These are phyloP conservation scores for Himalopsyche japonica DNA, from an alignment of 2,888 invertebrate genomes.

Conservation along the genomic window DNA sequence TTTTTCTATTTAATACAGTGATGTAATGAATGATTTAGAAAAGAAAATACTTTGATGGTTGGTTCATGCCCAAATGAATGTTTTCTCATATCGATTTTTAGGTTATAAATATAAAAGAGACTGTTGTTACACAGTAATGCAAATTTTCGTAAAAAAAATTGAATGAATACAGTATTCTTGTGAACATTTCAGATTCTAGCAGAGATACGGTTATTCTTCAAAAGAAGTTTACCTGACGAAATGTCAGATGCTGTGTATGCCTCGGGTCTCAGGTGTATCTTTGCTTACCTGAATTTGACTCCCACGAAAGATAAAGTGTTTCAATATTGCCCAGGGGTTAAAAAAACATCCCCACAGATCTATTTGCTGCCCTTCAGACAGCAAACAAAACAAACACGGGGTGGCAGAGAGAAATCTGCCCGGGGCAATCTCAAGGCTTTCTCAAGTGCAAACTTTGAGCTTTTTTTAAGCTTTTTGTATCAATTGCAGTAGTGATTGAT, in stretches of 20 bases:
- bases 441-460: background rate
- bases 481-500: background rate
- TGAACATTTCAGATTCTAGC: no score
- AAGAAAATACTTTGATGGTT: no score
- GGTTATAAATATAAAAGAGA: no score
- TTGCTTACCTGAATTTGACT: background rate
- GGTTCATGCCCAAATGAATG: no score
- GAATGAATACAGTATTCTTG: no score
- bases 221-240: background rate
- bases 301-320: background rate
- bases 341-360: background rate
- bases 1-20: no score
- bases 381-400: background rate
- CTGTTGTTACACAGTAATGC: no score
- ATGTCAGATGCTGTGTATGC: background rate
- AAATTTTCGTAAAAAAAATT: no score
- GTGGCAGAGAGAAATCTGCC: background rate
- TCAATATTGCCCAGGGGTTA: background rate
- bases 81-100: no score
- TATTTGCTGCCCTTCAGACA: background rate
- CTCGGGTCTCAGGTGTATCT: background rate
- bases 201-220: no score
- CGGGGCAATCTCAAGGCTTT: background rate
- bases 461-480: slow-evolving; percentile 1
- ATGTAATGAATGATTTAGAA: no score